Evolutionary conservation across 2,888 invertebrate genomes (phyloP).

Genomic region (Autographa gamma): DNA sequence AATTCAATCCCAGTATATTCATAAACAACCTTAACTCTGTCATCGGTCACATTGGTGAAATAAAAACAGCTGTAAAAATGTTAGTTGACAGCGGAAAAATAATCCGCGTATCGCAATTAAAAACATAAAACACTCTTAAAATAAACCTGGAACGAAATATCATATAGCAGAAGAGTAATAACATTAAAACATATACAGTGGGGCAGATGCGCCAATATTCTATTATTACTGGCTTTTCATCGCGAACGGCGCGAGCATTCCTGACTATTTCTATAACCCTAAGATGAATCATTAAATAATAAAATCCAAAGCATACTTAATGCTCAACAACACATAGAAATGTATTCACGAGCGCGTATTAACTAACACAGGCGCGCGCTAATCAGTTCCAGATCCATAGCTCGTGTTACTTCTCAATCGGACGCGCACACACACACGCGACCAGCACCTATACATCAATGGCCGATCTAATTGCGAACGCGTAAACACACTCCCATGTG

Average conservation of each 20-base stretch:
- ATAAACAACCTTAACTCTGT: conserved; percentile 87
- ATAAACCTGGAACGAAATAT: conserved; percentile 84
- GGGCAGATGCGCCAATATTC: conserved; percentile 88
- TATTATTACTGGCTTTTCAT: conserved; percentile 88
- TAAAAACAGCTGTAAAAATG: conserved; percentile 85
- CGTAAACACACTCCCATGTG: conserved; percentile 84
- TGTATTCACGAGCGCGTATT: conserved; percentile 81
- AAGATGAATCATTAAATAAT: conserved; percentile 89
- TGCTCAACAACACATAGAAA: conserved; percentile 83
- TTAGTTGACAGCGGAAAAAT: conserved; percentile 82
- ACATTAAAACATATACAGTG: conserved; percentile 86
- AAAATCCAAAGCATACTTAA: conserved; percentile 88
- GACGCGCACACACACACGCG: conserved; percentile 68
- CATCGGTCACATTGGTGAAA: conserved; percentile 80
- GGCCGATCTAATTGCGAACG: conserved; percentile 85
- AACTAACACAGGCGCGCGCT: conserved; percentile 82
- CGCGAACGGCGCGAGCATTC: conserved; percentile 85
- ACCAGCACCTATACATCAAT: conserved; percentile 82
- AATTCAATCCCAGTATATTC: conserved; percentile 77
- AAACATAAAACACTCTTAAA: conserved; percentile 85
- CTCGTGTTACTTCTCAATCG: conserved; percentile 82
- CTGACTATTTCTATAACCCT: conserved; percentile 88
- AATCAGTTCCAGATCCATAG: conserved; percentile 86
- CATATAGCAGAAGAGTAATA: conserved; percentile 82
- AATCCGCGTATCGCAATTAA: conserved; percentile 85